Conservation (phyloP, 2,113 vertebrate genomes). For the Burhinus bistriatus region DNA sequence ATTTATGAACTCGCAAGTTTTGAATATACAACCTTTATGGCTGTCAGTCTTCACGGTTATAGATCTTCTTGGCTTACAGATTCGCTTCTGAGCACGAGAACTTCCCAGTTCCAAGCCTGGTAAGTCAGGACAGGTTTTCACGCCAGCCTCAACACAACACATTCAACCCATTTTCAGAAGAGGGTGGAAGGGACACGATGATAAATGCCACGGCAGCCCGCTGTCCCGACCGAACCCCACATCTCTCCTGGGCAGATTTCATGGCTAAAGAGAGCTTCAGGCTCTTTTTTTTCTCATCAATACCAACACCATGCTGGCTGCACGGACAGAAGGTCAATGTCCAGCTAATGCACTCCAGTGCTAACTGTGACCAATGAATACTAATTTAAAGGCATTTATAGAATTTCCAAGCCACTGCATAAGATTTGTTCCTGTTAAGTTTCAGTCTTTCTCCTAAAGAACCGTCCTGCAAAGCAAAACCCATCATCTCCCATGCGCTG, state of each 20-base stretch:
- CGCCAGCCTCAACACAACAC: not conserved
- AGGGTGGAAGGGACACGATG: not conserved
- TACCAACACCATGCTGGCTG: accelerated
- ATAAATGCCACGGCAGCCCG: not conserved
- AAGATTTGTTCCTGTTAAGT: not conserved
- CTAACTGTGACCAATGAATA: not conserved
- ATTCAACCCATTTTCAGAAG: not conserved
- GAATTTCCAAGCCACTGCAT: not conserved
- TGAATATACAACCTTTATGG: not conserved
- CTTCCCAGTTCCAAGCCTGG: not conserved
- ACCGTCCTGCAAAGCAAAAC: not conserved
- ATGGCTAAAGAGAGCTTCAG: not conserved
- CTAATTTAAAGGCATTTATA: not conserved
- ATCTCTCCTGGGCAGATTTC: not conserved
- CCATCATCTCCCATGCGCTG: accelerated
- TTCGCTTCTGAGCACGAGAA: not conserved
- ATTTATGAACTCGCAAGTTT: constrained; percentile 23
- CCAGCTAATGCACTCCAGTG: not conserved
- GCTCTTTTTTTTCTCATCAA: not conserved
- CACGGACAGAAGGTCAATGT: not conserved
- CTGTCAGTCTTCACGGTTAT: not conserved
- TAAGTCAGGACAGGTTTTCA: constrained; percentile 13
- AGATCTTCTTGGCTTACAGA: not conserved
- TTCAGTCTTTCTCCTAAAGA: not conserved
- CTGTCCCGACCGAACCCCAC: accelerated